Base-by-base conservation (phyloP, 2,797 vertebrate species). In the Antrozous pallidus region DNA sequence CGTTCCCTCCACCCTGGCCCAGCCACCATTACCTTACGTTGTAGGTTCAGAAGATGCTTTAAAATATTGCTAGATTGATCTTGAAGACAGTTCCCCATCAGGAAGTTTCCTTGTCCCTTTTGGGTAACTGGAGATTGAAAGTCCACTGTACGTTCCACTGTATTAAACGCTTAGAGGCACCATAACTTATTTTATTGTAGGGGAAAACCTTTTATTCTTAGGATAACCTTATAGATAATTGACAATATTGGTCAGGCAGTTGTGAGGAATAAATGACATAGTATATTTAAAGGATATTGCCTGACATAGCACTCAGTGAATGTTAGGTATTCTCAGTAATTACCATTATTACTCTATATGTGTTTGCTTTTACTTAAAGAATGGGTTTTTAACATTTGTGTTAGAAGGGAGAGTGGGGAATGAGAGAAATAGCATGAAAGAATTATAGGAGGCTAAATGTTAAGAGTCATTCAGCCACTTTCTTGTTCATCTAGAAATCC, bases 331-430 rank as follows among this genome's bases (percentile, higher is more conserved):
- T 91, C 63, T 70, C 33, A 88, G 16, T 31, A 86, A 4, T 42
- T 94, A 51, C 1, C 8, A 38, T 90, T 65, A 67, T 88, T 90
- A 22, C 13, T 65, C 33, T 51, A 3, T 51, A 2, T 80, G 24
- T 42, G 36, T 78, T 61, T 40, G 54, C 69, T 79, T 85, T 58
- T n/a, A 14, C 74, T 88, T 87, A 42, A 90, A 95, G 63, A 84
- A 61, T 79, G 65, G 45, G 36, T 74, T 95, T 28, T 90, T 90
- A 93, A 73, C 31, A 31, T 88, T 90, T 90, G 42, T 83, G 51
- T 93, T 96, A 22, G 18, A 92, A 90, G 84, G 56, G 31, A 70
- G 22, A 73, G 7, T 24, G n/a, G 38, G 8, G 13, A 26, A 9
- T 90, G 51, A n/a, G 73, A 91, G 17, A 14, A n/a, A 88, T n/a